Conservation (phyloP, 2,888 invertebrate species). For the Allygus modestus region DNA sequence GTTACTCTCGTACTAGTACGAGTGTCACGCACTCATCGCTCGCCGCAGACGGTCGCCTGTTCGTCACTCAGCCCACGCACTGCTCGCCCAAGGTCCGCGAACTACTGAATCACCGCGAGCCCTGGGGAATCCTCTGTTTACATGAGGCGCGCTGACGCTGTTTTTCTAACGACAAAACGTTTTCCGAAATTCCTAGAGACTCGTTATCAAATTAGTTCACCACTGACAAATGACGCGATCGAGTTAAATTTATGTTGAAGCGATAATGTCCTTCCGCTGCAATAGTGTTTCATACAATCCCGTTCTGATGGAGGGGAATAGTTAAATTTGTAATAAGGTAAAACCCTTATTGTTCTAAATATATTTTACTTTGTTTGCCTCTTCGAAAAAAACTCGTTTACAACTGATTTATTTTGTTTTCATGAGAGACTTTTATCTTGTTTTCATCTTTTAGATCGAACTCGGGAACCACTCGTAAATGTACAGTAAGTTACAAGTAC, state of each 20-base stretch:
- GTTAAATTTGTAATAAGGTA: too few species aligned
- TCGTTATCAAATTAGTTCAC: not conserved
- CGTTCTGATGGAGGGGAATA: too few species aligned
- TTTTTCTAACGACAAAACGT: not conserved
- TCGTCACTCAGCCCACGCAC: conserved; percentile 1
- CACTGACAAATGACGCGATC: not conserved
- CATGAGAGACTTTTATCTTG: too few species aligned
- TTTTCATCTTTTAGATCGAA: too few species aligned
- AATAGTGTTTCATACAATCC: not conserved
- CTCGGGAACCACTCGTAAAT: too few species aligned
- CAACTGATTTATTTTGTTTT: too few species aligned
- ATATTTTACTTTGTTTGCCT: too few species aligned
- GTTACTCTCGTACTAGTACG: too few species aligned
- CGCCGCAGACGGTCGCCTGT: not conserved
- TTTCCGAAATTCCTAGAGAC: not conserved
- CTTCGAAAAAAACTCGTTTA: too few species aligned
- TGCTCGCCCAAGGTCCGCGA: not conserved
- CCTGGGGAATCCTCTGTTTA: conserved; percentile 7
- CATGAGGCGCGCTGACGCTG: conserved; percentile 1
- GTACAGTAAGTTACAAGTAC: too few species aligned
- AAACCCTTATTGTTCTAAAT: too few species aligned
- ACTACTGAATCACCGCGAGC: not conserved
- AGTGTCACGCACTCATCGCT: too few species aligned
- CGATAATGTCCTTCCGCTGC: not conserved
- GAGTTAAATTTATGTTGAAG: not conserved